Conservation (phyloP, 2,797 vertebrate species). For the Alosa sapidissima region DNA sequence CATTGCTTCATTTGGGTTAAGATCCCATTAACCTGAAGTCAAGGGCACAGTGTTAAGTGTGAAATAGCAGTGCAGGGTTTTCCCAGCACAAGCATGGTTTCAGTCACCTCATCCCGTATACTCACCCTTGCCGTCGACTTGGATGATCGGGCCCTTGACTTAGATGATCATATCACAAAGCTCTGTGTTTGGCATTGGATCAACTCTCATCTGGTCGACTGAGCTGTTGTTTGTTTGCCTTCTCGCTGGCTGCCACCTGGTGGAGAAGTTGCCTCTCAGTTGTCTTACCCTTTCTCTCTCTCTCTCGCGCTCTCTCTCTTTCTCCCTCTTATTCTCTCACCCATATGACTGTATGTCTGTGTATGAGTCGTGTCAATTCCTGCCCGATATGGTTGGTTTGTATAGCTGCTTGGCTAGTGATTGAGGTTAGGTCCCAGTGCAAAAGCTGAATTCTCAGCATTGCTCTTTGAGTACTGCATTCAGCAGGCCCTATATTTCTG, state of each 20-base stretch:
- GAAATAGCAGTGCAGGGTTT: not conserved
- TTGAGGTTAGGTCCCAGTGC: not conserved
- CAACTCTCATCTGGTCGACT: not conserved
- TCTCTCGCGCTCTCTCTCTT: not conserved
- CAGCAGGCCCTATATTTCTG: not conserved
- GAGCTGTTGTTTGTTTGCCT: slow-evolving; percentile 1
- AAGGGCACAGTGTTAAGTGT: not conserved
- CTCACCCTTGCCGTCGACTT: not conserved
- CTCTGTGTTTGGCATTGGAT: slow-evolving; percentile 4
- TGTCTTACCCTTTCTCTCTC: not conserved
- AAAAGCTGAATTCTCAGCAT: slow-evolving; percentile 2
- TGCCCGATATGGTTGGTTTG: slow-evolving; percentile 17
- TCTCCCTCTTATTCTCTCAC: not conserved
- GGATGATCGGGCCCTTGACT: not conserved
- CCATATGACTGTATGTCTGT: not conserved
- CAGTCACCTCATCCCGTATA: not conserved
- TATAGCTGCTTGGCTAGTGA: slow-evolving; percentile 12
- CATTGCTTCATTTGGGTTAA: not conserved
- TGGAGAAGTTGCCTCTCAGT: slow-evolving; percentile 3
- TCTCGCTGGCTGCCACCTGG: slow-evolving; percentile 6
- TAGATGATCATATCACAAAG: not conserved
- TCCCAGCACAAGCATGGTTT: not conserved
- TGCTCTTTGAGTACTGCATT: slow-evolving; percentile 3
- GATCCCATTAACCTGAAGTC: not conserved
- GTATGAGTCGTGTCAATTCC: slow-evolving; percentile 3